Evolutionary conservation across 1,140 invertebrate genomes (phyloP).

Genomic region (Pissodes strobi): DNA sequence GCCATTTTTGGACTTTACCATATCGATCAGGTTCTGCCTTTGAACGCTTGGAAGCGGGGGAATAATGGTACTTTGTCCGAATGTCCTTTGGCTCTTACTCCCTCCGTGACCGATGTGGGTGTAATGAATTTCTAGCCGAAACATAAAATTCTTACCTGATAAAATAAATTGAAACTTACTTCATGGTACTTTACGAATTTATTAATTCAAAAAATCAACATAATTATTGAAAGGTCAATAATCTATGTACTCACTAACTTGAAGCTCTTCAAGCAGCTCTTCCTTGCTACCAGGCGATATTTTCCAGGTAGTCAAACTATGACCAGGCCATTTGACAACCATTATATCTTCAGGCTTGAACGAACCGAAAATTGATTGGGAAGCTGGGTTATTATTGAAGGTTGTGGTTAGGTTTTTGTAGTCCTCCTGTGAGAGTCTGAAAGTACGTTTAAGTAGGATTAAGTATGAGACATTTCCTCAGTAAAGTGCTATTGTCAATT

Average conservation of each 20-base stretch:
- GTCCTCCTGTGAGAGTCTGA: background rate
- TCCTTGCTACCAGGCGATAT: conserved; percentile 2
- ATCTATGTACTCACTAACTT: background rate
- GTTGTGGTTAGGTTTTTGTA: background rate
- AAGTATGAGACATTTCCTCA: too few species aligned
- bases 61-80: background rate
- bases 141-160: background rate
- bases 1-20: conserved; percentile 1
- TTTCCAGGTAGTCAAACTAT: background rate
- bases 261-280: conserved; percentile 4
- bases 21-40: background rate
- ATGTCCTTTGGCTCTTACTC: background rate
- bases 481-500: too few species aligned
- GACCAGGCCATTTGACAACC: background rate
- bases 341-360: background rate
- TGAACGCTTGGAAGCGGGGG: background rate
- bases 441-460: too few species aligned
- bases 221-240: too few species aligned
- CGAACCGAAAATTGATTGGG: background rate
- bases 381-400: conserved; percentile 1
- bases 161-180: background rate
- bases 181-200: background rate
- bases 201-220: background rate
- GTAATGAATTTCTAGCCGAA: conserved; percentile 5
- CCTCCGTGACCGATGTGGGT: background rate